phyloP scores from a whole-genome alignment of 2,888 invertebrate species.

The Drosophila pseudotalamancana region DNA sequence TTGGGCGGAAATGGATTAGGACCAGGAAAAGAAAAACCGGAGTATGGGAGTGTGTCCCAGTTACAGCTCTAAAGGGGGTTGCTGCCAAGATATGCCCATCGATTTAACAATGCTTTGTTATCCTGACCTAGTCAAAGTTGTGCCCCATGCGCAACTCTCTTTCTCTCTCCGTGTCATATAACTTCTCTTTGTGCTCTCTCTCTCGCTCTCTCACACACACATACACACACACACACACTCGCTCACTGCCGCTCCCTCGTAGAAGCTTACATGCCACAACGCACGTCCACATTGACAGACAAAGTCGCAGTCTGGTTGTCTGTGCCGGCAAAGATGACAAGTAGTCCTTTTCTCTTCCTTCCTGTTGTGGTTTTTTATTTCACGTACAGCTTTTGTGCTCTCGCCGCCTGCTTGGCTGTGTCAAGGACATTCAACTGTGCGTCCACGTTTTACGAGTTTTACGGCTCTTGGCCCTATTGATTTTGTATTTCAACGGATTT shows the following conservation, averaged over 20 bases:
- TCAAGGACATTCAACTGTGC: slow-evolving; percentile 67
- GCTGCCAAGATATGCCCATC: slow-evolving; percentile 49
- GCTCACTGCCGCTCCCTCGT: background rate
- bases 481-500: slow-evolving; percentile 35
- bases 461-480: slow-evolving; percentile 40
- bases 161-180: slow-evolving; percentile 4
- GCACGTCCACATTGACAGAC: slow-evolving; percentile 52
- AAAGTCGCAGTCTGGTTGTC: slow-evolving; percentile 9
- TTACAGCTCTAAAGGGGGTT: slow-evolving; percentile 22
- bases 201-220: too few species aligned
- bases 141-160: slow-evolving; percentile 36
- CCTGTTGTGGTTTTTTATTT: background rate
- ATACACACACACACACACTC: slow-evolving; percentile 7
- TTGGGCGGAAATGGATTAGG: background rate
- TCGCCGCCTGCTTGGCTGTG: slow-evolving; percentile 15
- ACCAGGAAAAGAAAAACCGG: background rate
- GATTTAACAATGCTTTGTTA: slow-evolving; percentile 60
- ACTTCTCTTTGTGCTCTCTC: background rate
- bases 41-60: background rate
- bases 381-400: slow-evolving; percentile 13
- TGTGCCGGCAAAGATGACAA: slow-evolving; percentile 33
- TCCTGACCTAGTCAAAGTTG: slow-evolving; percentile 74
- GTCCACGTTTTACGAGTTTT: slow-evolving; percentile 22
- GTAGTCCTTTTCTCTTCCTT: background rate
- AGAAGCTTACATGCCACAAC: slow-evolving; percentile 38